Evolutionary conservation across 2,113 vertebrate species (phyloP).

Genomic region (Sinosuthora webbiana): DNA sequence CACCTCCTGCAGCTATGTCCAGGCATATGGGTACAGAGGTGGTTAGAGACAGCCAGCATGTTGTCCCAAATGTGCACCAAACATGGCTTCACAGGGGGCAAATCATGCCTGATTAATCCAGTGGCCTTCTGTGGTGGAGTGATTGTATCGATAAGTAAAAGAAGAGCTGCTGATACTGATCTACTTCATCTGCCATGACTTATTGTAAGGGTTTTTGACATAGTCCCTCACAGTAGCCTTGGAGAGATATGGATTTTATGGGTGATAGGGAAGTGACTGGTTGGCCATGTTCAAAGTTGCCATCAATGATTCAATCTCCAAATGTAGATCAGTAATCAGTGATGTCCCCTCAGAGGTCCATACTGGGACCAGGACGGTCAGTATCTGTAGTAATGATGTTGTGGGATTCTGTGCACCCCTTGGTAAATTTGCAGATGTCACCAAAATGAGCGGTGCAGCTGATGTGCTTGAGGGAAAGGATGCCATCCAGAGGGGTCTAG

Average conservation of each 20-base stretch:
- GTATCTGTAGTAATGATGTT: background rate
- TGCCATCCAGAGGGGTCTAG: background rate
- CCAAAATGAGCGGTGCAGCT: background rate
- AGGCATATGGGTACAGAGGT: background rate
- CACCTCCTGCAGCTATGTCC: background rate
- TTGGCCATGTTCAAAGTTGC: background rate
- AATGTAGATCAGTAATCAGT: background rate
- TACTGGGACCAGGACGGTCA: background rate
- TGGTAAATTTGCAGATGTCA: background rate
- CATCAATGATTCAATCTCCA: background rate
- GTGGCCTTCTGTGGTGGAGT: fast-evolving
- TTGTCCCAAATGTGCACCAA: background rate
- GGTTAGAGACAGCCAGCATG: background rate
- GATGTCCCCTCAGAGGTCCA: background rate
- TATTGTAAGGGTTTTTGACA: background rate
- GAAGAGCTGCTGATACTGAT: background rate
- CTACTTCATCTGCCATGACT: background rate
- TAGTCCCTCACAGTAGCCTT: background rate
- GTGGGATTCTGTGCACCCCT: background rate
- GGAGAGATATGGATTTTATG: fast-evolving
- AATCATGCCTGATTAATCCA: background rate
- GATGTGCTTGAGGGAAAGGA: background rate
- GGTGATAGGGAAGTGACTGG: background rate
- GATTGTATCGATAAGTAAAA: background rate
- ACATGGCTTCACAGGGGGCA: background rate